Percentiles rank a stretch among this genome's conserved stretches.
phyloP scores from a whole-genome alignment of 2,113 vertebrate species.

The Nestor notabilis region DNA sequence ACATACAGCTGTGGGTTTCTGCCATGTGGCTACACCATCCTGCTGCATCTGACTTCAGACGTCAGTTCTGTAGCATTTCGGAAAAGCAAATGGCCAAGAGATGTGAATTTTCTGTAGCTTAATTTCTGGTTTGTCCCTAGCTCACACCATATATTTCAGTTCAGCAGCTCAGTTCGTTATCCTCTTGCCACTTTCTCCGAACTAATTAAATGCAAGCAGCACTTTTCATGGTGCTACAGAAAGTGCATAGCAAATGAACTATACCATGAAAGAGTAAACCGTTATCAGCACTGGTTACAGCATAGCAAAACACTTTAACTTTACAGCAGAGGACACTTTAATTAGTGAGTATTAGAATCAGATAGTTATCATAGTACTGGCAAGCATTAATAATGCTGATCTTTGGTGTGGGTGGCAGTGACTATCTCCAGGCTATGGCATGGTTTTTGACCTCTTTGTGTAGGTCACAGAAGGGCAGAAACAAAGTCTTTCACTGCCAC shows the following conservation, averaged over 20 bases:
- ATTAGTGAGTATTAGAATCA: background rate
- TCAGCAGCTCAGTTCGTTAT: background rate
- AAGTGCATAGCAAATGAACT: background rate
- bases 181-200: background rate
- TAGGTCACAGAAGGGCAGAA: background rate
- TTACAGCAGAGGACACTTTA: background rate
- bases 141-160: background rate
- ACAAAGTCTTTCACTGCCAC: background rate
- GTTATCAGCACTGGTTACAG: background rate
- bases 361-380: background rate
- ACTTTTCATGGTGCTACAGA: background rate
- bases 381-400: background rate
- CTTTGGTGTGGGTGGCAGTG: background rate
- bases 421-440: background rate
- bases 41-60: rapidly evolving
- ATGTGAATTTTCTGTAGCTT: background rate
- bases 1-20: background rate
- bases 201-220: background rate
- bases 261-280: background rate
- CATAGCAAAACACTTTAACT: background rate
- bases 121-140: background rate
- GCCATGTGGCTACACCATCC: background rate
- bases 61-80: background rate
- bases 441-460: background rate
- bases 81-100: background rate